A percentile compares a stretch with the other conserved stretches of the same genome.
phyloP scores from a whole-genome alignment of 2,797 vertebrate species.

The Micropoecilia bifurca region DNA sequence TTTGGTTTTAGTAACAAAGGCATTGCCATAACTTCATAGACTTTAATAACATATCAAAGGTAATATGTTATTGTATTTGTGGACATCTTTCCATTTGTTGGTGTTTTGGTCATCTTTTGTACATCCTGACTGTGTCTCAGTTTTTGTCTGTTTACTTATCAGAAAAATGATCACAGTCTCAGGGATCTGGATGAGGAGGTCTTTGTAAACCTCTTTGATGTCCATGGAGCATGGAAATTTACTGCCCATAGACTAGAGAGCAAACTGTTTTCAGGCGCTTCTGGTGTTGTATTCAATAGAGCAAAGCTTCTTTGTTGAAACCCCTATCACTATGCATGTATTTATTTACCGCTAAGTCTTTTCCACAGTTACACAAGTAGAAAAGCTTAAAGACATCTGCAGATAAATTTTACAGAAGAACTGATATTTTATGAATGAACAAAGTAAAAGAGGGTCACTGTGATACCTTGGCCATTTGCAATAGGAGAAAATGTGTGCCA shows the following conservation, averaged over 20 bases:
- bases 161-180: not conserved
- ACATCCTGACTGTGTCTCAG: not conserved
- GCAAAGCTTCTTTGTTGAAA: conserved; percentile 7
- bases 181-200: not conserved
- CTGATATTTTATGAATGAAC: not conserved
- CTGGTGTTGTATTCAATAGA: not conserved
- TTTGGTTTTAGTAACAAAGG: not conserved
- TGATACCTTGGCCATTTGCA: conserved; percentile 5
- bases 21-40: not conserved
- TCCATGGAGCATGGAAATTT: not conserved
- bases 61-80: not conserved
- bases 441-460: not conserved
- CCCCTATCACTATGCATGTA: not conserved
- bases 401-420: not conserved
- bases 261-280: not conserved
- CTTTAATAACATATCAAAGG: not conserved
- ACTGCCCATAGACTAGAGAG: not conserved
- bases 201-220: not conserved
- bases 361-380: not conserved
- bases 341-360: not conserved
- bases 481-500: conserved; percentile 3
- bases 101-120: not conserved
- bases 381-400: not conserved
- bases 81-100: not conserved
- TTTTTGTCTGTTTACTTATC: not conserved